phyloP scores from a whole-genome alignment of 1,140 invertebrate genomes.

The Heliconius melpomene region DNA sequence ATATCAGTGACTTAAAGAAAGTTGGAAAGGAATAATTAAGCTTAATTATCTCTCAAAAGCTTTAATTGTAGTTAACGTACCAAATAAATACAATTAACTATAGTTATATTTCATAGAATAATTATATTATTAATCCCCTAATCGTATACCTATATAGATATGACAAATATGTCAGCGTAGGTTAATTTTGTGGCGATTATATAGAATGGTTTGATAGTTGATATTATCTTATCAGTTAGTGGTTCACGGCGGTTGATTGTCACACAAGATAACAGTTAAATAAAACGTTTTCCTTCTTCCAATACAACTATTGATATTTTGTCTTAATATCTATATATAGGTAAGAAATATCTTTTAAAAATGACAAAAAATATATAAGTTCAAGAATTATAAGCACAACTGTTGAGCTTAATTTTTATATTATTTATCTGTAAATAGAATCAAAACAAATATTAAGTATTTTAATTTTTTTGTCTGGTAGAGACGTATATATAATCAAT shows the following conservation, averaged over 20 bases:
- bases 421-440: too few relatives aligned
- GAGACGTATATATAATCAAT: background rate
- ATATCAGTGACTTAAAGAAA: too few relatives aligned
- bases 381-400: too few relatives aligned
- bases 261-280: background rate
- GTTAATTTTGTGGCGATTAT: conserved; percentile 10
- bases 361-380: too few relatives aligned
- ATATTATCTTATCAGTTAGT: conserved; percentile 6
- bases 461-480: background rate
- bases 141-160: background rate
- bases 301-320: background rate
- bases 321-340: too few relatives aligned
- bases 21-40: conserved; percentile 1
- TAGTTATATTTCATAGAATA: background rate
- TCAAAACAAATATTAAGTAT: too few relatives aligned
- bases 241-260: conserved; percentile 4
- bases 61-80: background rate
- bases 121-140: background rate
- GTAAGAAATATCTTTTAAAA: too few relatives aligned
- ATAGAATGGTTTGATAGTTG: conserved; percentile 4
- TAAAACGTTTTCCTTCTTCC: background rate
- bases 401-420: too few relatives aligned
- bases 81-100: background rate
- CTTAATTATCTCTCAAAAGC: background rate
- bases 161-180: background rate